A percentile compares a stretch with the other conserved stretches of the same genome.
Conservation (phyloP, 1,140 invertebrate species). For the Telenomus remus region DNA sequence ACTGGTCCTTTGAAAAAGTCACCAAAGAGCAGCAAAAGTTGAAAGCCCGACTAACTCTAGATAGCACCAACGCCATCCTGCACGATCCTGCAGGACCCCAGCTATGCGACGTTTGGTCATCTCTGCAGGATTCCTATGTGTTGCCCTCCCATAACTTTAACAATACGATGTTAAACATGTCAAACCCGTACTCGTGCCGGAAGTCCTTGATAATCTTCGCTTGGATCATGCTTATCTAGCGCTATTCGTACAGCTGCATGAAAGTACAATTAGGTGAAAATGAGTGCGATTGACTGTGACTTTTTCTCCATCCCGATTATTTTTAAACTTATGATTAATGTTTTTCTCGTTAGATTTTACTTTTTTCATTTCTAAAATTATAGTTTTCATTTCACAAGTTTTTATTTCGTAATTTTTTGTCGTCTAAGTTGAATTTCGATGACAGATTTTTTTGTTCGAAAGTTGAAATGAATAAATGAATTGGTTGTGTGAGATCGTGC, state of each 20-base stretch:
- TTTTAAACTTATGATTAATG: too few relatives aligned
- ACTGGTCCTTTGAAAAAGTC: constrained; percentile 21
- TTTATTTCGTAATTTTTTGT: too few relatives aligned
- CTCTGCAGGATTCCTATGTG: constrained; percentile 60
- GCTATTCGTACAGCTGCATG: constrained; percentile 53
- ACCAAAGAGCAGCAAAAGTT: constrained; percentile 32
- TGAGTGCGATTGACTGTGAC: constrained; percentile 46
- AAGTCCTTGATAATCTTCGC: constrained; percentile 62
- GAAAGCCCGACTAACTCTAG: constrained; percentile 22
- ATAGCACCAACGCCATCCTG: constrained; percentile 42
- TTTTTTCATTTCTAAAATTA: constrained; percentile 18
- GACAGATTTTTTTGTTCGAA: too few relatives aligned
- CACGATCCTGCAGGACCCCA: constrained; percentile 66
- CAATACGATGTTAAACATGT: constrained; percentile 3
- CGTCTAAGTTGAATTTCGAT: too few relatives aligned
- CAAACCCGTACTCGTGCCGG: constrained; percentile 10
- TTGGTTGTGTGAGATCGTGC: too few relatives aligned
- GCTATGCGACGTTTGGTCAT: constrained; percentile 65
- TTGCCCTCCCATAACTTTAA: background rate
- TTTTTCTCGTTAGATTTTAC: constrained; percentile 8
- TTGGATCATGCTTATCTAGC: constrained; percentile 62
- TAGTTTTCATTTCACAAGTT: background rate
- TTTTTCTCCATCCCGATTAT: constrained; percentile 23
- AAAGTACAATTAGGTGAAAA: constrained; percentile 33
- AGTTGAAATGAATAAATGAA: too few relatives aligned